Evolutionary conservation across 1,140 invertebrate species (phyloP), one percentile per base, ranked within the genome.

Genomic region (Caenorhabditis brenneri): DNA sequence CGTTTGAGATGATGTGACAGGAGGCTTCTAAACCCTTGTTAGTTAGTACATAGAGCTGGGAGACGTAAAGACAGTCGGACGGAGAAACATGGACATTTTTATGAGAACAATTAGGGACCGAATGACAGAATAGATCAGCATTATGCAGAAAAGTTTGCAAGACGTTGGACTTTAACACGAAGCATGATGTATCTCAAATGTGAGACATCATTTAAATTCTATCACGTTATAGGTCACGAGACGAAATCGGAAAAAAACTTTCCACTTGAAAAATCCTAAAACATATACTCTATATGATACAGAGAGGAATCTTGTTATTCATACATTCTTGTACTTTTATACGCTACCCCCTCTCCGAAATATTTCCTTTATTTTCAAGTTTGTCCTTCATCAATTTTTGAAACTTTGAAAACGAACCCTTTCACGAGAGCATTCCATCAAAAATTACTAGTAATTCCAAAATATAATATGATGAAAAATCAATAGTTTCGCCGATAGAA

Each of bases 401-500:
- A 3, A 12, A 27, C 36, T 74, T 42, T 24, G 29, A 1, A 74
- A 74, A 74, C 65, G 36, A 33, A 74, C 65, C 65, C 36, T 46
- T 22, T 12, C 10, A 24, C 65, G n/a, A 42, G 33, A 74, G 65
- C 36, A 74, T 74, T 74, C 65, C 65, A 74, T 74, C 29, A 31
- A 65, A 65, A n/a, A 74, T 46, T 22, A 15, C 36, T 24, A 36
- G 5, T 7, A 42, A 10, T 74, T 42, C 9, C 3, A 39, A 42
- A 74, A 42, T 10, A 42, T 19, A 74, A 42, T 74, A 39, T n/a
- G 19, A 12, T 7, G 7, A n/a, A 65, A 65, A 65, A 65, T 65
- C 58, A 42, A 74, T 74, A 42, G 10, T 15, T 74, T 74, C 65
- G 65, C 36, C 27, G 65, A 74, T 39, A 42, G 65, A 74, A 74